These are phyloP conservation scores for Portevinia maculata DNA, from an alignment of 2,888 invertebrate species.

Conservation along the genomic window DNA sequence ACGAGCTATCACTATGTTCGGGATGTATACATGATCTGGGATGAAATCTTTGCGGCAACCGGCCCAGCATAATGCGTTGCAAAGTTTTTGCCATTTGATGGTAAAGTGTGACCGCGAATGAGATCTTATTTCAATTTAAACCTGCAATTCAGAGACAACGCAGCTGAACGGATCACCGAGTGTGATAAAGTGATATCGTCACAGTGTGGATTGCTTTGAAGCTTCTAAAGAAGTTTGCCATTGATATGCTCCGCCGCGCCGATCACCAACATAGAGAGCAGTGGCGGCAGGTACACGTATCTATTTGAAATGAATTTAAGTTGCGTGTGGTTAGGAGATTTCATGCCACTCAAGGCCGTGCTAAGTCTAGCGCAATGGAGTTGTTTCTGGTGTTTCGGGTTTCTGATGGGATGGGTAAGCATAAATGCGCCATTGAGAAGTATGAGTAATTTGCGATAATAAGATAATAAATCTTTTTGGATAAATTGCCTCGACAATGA, in stretches of 20 bases:
- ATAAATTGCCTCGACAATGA: conserved; percentile 3
- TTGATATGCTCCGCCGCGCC: conserved; percentile 46
- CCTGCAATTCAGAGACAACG: conserved; percentile 26
- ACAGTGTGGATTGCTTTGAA: conserved; percentile 29
- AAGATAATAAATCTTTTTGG: conserved; percentile 21
- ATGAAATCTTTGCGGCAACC: conserved; percentile 25
- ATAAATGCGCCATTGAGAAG: conserved; percentile 15
- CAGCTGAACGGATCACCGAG: conserved; percentile 18
- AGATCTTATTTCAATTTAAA: conserved; percentile 61
- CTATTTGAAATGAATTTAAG: conserved; percentile 49
- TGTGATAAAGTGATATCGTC: conserved; percentile 13
- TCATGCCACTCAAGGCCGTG: conserved; percentile 55
- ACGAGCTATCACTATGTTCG: background rate
- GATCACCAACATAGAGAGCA: conserved; percentile 7
- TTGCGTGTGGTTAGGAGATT: conserved; percentile 53
- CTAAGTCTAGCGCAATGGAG: conserved; percentile 49
- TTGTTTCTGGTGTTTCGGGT: conserved; percentile 21
- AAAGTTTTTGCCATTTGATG: conserved; percentile 19
- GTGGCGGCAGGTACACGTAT: conserved; percentile 4
- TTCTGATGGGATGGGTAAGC: background rate
- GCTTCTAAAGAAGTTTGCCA: conserved; percentile 42
- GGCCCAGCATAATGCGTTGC: background rate
- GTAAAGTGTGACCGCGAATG: conserved; percentile 48
- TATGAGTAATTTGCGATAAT: conserved; percentile 15
- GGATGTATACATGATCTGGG: conserved; percentile 11